Base-by-base conservation (phyloP, 2,888 invertebrate species). In the Trilocha varians region DNA sequence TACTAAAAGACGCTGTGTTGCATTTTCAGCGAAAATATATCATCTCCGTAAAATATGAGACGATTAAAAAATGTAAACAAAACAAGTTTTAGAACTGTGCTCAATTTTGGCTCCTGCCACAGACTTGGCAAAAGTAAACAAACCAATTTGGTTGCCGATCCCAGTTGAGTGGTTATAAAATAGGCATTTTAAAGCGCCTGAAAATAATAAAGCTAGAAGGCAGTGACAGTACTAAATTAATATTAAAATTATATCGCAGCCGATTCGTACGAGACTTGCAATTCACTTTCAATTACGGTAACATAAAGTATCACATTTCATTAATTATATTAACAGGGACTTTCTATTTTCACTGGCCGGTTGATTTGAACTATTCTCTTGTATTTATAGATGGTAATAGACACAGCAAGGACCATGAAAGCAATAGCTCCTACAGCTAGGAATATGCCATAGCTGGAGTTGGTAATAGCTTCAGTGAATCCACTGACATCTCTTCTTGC, bases 141-240 rank as follows among this genome's bases (percentile, higher is more conserved):
- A n/a, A n/a, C n/a, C n/a, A n/a, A n/a, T n/a, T n/a, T n/a, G n/a
- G n/a, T n/a, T n/a, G n/a, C n/a, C n/a, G n/a, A n/a, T n/a, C n/a
- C n/a, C n/a, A n/a, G n/a, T n/a, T n/a, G n/a, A n/a, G 55, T 53
- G 61, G 65, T 11, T 25, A 76, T 75, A 76, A 78, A 78, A 72
- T 75, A 77, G 73, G 67, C 70, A 72, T 68, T 59, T 60, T 50
- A 55, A 59, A 62, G 65, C 62, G 67, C 67, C 62, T 57, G 54
- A 60, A 56, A 52, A 47, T 51, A 50, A 60, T 71, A 71, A 75
- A 78, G 70, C 72, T 74, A 63, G 54, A 65, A 66, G 76, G 75
- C 78, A 77, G 78, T 78, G 74, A 62, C 52, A 53, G 52, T 43
- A 47, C 48, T 40, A 46, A 46, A 38, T 44, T 43, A 42, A 36